Evolutionary conservation across 2,888 invertebrate species (phyloP), one percentile per base, ranked within the genome.

Genomic region (Heliconius aoede): DNA sequence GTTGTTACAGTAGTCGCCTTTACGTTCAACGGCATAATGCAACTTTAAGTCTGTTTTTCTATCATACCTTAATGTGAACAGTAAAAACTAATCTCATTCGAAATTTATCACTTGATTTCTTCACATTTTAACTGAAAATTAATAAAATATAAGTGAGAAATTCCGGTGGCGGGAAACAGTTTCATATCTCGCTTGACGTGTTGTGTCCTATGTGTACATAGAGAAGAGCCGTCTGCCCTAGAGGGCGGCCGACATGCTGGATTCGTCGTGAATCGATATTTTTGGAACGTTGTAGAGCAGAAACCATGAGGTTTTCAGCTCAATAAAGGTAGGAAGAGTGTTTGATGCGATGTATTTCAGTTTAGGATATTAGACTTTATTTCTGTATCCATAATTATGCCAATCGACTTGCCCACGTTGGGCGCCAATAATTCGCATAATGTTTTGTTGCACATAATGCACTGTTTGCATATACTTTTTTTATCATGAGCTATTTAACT

Each of bases 111-210:
- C 40, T 26, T 55, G 24, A 65, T 24, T 73, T 58, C 24, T 73
- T 28, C 40, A 72, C 5, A 40, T 65, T 75, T 71, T 28, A 65
- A 28, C 36, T 73, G 36, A 55, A 73, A 75, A 51, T 69, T 36
- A 28, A 40, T 60, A 40, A 73, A 79, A 75, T 72, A 72, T 67
- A 88, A 88, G 91, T 91, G 91, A 84, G 89, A 85, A 90, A 90
- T 90, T 91, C 88, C 90, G 92, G 94, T 94, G 94, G 94, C 94
- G 94, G 94, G 94, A 94, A 94, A 94, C 91, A 89, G 91, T 92
- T 93, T 91, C 90, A 92, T 93, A 93, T 92, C 93, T 92, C 90
- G 90, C 90, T 90, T 93, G 94, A 92, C 94, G 93, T 94, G 94
- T 92, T 90, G 93, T 93, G 92, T 92, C 88, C 89, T 94, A 92